Percentiles rank a stretch among this genome's conserved stretches.
These are phyloP conservation scores for Myiagra hebetior DNA, from an alignment of 2,113 vertebrate species.

Conservation along the genomic window DNA sequence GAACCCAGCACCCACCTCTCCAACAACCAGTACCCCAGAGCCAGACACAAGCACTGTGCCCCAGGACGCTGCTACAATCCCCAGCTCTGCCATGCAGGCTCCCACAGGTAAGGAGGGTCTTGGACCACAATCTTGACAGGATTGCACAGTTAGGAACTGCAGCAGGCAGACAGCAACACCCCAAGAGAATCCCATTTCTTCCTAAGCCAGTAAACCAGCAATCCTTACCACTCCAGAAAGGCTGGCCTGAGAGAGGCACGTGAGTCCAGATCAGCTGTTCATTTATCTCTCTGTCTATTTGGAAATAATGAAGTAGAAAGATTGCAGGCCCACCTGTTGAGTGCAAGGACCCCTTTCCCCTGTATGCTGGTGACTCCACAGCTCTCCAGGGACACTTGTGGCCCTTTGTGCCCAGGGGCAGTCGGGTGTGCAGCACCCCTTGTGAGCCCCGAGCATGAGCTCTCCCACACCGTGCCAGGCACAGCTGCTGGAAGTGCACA, in stretches of 20 bases:
- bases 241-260: background rate
- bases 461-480: background rate
- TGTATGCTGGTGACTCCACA: background rate
- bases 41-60: conserved; percentile 98
- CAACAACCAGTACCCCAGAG: conserved; percentile 96
- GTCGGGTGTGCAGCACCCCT: background rate
- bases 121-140: background rate
- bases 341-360: background rate
- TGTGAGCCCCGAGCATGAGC: accelerated
- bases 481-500: background rate
- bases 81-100: conserved; percentile 93
- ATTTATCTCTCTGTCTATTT: accelerated
- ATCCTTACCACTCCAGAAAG: background rate
- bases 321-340: background rate
- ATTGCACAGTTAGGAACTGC: background rate
- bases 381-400: background rate
- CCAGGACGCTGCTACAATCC: conserved; percentile 94
- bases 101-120: conserved; percentile 86
- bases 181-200: background rate
- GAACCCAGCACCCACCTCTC: conserved; percentile 91
- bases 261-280: background rate
- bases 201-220: background rate
- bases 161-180: background rate
- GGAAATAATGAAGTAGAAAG: background rate
- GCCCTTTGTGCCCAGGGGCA: background rate